Evolutionary conservation across 1,140 invertebrate genomes (phyloP).

Genomic region (Amphibalanus amphitrite): DNA sequence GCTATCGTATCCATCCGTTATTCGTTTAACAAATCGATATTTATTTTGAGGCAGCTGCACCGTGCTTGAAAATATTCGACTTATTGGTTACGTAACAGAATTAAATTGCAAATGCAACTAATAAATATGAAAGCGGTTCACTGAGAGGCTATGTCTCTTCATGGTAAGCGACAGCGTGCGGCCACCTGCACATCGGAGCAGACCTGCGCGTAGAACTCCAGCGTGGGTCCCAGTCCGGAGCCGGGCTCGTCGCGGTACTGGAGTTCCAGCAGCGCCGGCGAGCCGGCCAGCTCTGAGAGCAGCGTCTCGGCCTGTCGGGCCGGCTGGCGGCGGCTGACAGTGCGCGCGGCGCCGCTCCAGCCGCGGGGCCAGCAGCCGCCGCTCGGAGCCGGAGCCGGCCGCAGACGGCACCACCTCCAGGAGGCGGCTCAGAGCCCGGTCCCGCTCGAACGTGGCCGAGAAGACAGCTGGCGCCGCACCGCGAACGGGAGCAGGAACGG

Average conservation of each 20-base stretch:
- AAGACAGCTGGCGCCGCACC: slow-evolving; percentile 83
- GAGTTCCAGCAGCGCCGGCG: slow-evolving; percentile 80
- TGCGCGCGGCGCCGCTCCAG: slow-evolving; percentile 74
- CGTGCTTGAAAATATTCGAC: too few relatives aligned
- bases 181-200: slow-evolving; percentile 67
- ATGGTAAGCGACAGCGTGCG: too few relatives aligned
- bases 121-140: too few relatives aligned
- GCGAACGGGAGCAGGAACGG: slow-evolving; percentile 95
- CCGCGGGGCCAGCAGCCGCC: slow-evolving; percentile 77
- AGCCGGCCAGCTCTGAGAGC: slow-evolving; percentile 78
- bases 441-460: slow-evolving; percentile 88
- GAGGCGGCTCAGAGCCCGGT: slow-evolving; percentile 78
- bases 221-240: slow-evolving; percentile 92
- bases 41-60: too few relatives aligned
- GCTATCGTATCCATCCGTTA: too few relatives aligned
- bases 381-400: slow-evolving; percentile 38
- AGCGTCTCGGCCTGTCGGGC: slow-evolving; percentile 90
- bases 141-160: too few relatives aligned
- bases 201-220: slow-evolving; percentile 96
- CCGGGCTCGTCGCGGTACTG: slow-evolving; percentile 96
- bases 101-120: too few relatives aligned
- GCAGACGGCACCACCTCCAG: slow-evolving; percentile 73
- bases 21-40: too few relatives aligned
- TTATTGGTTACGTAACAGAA: too few relatives aligned
- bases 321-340: slow-evolving; percentile 62